Conservation (phyloP, 2,797 vertebrate species). For the Parambassis ranga region DNA sequence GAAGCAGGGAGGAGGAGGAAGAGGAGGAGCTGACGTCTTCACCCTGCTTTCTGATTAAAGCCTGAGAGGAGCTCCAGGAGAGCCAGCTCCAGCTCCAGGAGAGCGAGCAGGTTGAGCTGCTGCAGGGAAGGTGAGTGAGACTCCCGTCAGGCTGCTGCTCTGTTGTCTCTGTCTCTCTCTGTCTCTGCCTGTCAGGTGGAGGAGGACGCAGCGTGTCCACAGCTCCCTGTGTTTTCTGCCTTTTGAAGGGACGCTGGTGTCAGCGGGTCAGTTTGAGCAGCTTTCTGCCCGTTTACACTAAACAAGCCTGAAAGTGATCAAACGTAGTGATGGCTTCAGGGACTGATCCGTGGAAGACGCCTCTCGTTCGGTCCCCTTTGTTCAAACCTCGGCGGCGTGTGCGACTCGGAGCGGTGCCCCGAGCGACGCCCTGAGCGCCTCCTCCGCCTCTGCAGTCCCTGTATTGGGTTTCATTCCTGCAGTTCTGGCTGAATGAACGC, state of each 20-base stretch:
- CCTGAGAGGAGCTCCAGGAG: background rate
- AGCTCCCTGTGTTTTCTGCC: no score
- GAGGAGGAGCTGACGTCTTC: conserved; percentile 5
- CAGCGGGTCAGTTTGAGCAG: no score
- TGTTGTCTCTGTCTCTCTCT: background rate
- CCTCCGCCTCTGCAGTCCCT: conserved; percentile 47
- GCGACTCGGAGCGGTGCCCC: background rate
- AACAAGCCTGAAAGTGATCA: no score
- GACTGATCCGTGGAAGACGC: background rate
- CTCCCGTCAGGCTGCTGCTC: background rate
- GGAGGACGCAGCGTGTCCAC: no score
- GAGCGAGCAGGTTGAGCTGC: no score
- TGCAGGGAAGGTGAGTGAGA: conserved; percentile 19
- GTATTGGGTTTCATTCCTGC: conserved; percentile 77
- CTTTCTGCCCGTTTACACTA: no score
- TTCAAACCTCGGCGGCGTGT: background rate
- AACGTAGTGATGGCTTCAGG: background rate
- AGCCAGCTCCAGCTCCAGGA: background rate
- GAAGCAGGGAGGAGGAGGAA: background rate
- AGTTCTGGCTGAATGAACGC: conserved; percentile 72
- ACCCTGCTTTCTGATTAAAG: conserved; percentile 20
- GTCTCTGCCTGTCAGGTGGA: no score
- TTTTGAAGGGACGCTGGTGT: no score
- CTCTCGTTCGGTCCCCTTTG: no score
- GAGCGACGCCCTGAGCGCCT: background rate